Evolutionary conservation across 2,797 vertebrate genomes (phyloP).

Genomic region (Octomys mimax): DNA sequence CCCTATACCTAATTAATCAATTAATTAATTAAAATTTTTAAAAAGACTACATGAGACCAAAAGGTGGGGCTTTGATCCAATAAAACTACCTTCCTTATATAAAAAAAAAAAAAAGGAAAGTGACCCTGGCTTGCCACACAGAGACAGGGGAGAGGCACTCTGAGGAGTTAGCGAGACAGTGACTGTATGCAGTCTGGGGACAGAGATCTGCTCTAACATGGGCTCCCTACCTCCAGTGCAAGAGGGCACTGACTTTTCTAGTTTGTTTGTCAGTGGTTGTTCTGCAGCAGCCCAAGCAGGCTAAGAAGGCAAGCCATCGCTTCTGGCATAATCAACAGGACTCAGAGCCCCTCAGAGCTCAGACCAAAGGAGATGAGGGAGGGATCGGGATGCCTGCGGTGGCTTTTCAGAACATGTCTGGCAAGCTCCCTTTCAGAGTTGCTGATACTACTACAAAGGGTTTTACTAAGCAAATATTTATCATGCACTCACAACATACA

Average conservation of each 20-base stretch:
- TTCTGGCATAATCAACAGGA: not conserved
- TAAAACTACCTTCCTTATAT: not conserved
- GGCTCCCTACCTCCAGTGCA: not conserved
- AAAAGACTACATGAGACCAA: too few species aligned
- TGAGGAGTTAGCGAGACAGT: not conserved
- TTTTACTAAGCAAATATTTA: not conserved
- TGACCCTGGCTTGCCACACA: not conserved
- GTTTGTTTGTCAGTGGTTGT: not conserved
- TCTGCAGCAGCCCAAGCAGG: not conserved
- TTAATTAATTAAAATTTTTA: too few species aligned
- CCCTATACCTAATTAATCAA: too few species aligned
- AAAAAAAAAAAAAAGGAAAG: not conserved
- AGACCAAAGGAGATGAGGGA: not conserved
- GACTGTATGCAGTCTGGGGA: not conserved
- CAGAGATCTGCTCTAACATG: not conserved
- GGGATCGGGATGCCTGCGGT: not conserved
- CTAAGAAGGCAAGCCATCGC: not conserved
- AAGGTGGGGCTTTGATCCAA: not conserved
- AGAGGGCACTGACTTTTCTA: not conserved
- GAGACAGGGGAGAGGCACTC: not conserved
- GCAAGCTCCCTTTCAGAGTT: not conserved
- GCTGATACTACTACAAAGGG: not conserved
- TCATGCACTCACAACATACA: not conserved
- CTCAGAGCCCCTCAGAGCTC: not conserved
- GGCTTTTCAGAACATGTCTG: not conserved